Conservation (phyloP, 2,888 invertebrate genomes). For the Drosophila robusta region DNA sequence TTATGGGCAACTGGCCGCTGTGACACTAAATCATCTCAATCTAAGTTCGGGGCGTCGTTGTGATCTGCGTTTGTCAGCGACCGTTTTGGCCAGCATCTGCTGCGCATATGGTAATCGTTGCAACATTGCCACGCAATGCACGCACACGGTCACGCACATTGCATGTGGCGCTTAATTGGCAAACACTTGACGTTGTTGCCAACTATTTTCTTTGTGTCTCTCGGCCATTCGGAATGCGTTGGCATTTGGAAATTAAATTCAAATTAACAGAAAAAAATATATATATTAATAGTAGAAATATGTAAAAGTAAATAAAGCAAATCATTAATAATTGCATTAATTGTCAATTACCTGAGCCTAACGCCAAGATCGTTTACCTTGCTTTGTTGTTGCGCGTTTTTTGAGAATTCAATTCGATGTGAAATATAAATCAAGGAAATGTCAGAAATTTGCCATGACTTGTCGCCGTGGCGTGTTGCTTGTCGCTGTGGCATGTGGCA, state of each 20-base stretch:
- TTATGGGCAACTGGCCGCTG: constrained; percentile 52
- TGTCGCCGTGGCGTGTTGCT: constrained; percentile 57
- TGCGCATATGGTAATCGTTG: constrained; percentile 63
- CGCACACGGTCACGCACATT: constrained; percentile 26
- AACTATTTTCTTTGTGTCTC: constrained; percentile 11
- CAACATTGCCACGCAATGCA: constrained; percentile 45
- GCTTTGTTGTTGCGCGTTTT: constrained; percentile 10
- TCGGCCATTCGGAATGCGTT: constrained; percentile 10
- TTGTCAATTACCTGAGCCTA: constrained; percentile 29
- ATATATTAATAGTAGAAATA: not conserved
- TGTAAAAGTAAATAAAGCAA: constrained; percentile 2
- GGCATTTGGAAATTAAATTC: constrained; percentile 41
- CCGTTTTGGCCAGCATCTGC: constrained; percentile 46
- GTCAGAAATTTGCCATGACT: constrained; percentile 79
- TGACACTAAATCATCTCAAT: constrained; percentile 73
- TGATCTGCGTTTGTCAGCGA: constrained; percentile 56
- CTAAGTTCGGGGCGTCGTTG: constrained; percentile 35
- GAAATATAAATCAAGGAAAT: constrained; percentile 76
- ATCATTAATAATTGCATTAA: constrained; percentile 38
- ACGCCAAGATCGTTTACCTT: constrained; percentile 26
- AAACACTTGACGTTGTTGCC: constrained; percentile 43
- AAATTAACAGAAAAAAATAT: constrained; percentile 24
- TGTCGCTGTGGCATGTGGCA: constrained; percentile 51
- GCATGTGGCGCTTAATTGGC: constrained; percentile 64
- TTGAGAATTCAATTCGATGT: constrained; percentile 62